Evolutionary conservation across 2,888 invertebrate species (phyloP).

Genomic region (Lasius platythorax): DNA sequence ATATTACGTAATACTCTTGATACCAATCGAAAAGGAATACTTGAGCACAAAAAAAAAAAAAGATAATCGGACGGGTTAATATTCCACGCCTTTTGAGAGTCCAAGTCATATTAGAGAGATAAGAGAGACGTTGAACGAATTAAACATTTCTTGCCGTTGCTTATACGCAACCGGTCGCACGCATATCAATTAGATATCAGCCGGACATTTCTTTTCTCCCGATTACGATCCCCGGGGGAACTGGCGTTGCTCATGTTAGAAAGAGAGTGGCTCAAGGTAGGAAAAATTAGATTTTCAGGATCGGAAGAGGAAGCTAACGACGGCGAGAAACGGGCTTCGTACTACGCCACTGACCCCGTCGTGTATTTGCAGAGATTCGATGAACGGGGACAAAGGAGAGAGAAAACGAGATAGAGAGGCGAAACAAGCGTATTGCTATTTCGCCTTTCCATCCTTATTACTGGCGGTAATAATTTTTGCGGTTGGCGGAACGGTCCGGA

Average conservation of each 20-base stretch:
- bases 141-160: slow-evolving; percentile 19
- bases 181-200: slow-evolving; percentile 3
- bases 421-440: slow-evolving; percentile 23
- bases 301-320: slow-evolving; percentile 64
- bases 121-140: not conserved
- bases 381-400: not conserved
- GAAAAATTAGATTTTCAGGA: slow-evolving; percentile 73
- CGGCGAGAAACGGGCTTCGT: slow-evolving; percentile 20
- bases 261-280: slow-evolving; percentile 61
- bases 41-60: not conserved
- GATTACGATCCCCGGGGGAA: slow-evolving; percentile 63
- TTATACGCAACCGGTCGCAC: not conserved
- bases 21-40: not conserved
- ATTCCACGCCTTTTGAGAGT: not conserved
- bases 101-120: not conserved
- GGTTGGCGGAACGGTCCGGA: slow-evolving; percentile 28
- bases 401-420: not conserved
- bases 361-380: slow-evolving; percentile 16
- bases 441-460: not conserved
- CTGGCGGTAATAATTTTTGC: slow-evolving; percentile 60
- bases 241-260: slow-evolving; percentile 52
- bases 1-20: not conserved
- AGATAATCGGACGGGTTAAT: not conserved
- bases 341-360: slow-evolving; percentile 24
- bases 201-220: slow-evolving; percentile 49